Evolutionary conservation across 2,113 vertebrate species (phyloP), one percentile per base, ranked within the genome.

Genomic region (Antigone vipio): DNA sequence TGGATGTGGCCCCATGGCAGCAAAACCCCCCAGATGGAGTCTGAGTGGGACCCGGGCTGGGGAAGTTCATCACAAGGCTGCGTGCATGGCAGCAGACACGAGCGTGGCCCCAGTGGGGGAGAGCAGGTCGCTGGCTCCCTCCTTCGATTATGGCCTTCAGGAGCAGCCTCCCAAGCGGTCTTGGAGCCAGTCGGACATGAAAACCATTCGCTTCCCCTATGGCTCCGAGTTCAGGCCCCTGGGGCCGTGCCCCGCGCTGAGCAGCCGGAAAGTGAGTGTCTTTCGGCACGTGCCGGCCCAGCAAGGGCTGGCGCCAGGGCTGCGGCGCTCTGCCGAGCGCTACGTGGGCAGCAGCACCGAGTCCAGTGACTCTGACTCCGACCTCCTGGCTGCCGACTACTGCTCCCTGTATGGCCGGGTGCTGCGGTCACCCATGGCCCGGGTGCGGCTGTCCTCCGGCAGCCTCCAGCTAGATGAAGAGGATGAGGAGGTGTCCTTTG

Each of bases 401-500:
- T 98, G 98, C 44, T 97, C 98, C 45, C 96, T 97, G 5, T 96
- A 99, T 1, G 98, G 99, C 23, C 98, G 97, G 44, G 63, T 96
- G 85, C 95, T 95, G 60, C 97, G 96, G 34, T 95, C 98, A 0
- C 98, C 99, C 40, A 85, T 98, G 74, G 98, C 99, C 85, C 98
- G 98, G 20, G 97, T 99, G 96, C 98, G 98, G 38, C 98, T 99
- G 68, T 99, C 99, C 84, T 99, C 99, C 0, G 99, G 99, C 55
- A 99, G 99, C 96, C 98, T 99, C 42, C 99, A 99, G 67, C 98
- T 99, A 77, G 99, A 99, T 12, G 99, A 99, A 86, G 99, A 99
- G 34, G 99, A 99, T 5, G 98, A 98, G 86, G 97, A 97, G n/a
- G 91, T 93, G 56, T 72, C 97, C 64, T 95, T 95, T 1, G 85